Conservation (phyloP, 2,797 vertebrate species). For the Brachyalestes nurse region DNA sequence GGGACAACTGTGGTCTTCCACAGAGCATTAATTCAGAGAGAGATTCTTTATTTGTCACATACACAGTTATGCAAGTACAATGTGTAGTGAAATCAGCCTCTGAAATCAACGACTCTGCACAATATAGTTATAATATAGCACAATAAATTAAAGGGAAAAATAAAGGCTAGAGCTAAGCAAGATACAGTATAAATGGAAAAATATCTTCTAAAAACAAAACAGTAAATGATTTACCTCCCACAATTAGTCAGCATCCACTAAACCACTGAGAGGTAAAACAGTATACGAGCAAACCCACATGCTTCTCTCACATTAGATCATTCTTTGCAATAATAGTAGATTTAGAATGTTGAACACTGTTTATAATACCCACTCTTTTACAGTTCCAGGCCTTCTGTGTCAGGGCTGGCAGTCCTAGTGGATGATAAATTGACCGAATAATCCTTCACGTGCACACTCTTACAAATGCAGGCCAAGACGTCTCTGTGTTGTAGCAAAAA, state of each 20-base stretch:
- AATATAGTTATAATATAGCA: too few species aligned
- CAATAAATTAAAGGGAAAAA: too few species aligned
- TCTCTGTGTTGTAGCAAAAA: constrained; percentile 39
- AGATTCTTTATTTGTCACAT: too few species aligned
- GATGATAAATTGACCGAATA: constrained; percentile 39
- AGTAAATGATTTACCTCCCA: constrained; percentile 12
- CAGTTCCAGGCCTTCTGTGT: constrained; percentile 21
- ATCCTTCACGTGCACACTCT: constrained; percentile 29
- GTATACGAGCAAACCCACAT: background rate
- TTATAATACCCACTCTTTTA: constrained; percentile 39
- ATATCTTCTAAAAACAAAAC: too few species aligned
- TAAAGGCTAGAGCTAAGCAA: too few species aligned
- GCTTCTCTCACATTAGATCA: constrained; percentile 30
- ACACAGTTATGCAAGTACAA: too few species aligned
- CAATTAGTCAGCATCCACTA: constrained; percentile 29
- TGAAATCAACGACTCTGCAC: too few species aligned
- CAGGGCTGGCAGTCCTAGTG: constrained; percentile 34
- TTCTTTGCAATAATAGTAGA: constrained; percentile 38
- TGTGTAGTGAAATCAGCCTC: too few species aligned
- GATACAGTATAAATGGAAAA: too few species aligned
- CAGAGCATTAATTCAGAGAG: too few species aligned
- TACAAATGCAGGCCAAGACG: constrained; percentile 26
- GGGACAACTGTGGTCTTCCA: too few species aligned
- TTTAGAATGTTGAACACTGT: constrained; percentile 36
- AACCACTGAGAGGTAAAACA: background rate